phyloP scores from a whole-genome alignment of 2,888 invertebrate genomes.

The Drosophila heteroneura region DNA sequence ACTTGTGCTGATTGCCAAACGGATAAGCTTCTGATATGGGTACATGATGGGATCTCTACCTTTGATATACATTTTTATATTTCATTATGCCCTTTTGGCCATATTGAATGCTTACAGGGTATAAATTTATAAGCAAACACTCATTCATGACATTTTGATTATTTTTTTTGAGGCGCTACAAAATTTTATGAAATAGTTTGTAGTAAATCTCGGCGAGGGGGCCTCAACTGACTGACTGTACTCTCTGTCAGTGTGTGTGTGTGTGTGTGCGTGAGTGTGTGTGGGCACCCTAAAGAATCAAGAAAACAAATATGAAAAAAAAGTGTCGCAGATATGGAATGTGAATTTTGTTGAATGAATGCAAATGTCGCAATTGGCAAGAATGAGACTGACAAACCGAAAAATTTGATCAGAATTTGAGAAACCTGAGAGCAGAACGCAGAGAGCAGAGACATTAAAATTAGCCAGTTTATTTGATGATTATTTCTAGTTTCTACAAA shows the following conservation, averaged over 20 bases:
- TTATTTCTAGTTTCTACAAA: slow-evolving; percentile 61
- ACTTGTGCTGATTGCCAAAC: not conserved
- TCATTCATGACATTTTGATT: slow-evolving; percentile 54
- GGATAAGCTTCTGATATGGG: not conserved
- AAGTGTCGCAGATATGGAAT: slow-evolving; percentile 18
- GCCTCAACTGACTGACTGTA: slow-evolving; percentile 30
- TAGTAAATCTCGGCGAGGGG: slow-evolving; percentile 66
- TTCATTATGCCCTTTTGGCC: not conserved
- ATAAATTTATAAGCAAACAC: slow-evolving; percentile 18
- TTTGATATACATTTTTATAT: not conserved
- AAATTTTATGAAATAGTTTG: slow-evolving; percentile 65
- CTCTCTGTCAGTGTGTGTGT: not conserved
- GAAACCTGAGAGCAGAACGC: not conserved
- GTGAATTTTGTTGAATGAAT: slow-evolving; percentile 53
- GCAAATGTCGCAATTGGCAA: slow-evolving; percentile 56
- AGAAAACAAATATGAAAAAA: not conserved
- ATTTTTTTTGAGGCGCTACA: slow-evolving; percentile 42
- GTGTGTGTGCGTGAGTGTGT: not conserved
- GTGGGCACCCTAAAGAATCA: slow-evolving; percentile 9
- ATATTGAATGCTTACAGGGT: not conserved
- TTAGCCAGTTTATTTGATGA: slow-evolving; percentile 25
- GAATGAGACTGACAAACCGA: slow-evolving; percentile 6
- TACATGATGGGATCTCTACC: not conserved
- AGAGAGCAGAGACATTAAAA: not conserved
- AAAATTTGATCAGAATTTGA: not conserved